Percentiles rank a stretch among this genome's conserved stretches.
phyloP scores from a whole-genome alignment of 2,113 vertebrate genomes.

The Bagarius yarrelli region DNA sequence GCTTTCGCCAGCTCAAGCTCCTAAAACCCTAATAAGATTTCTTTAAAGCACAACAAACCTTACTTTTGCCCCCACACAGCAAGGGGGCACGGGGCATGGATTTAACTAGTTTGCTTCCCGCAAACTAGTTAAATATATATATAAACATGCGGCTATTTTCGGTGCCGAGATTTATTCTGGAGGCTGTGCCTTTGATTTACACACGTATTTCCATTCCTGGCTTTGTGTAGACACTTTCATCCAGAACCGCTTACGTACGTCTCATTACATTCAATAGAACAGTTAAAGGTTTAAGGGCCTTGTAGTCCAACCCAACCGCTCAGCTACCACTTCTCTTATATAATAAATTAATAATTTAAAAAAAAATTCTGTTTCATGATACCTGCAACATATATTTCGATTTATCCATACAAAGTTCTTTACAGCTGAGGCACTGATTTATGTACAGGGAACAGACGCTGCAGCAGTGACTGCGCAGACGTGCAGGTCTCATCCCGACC shows the following conservation, averaged over 20 bases:
- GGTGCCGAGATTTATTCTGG: background rate
- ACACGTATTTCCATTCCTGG: background rate
- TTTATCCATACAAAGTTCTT: too few relatives aligned
- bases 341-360: too few relatives aligned
- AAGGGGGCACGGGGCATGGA: background rate
- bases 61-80: background rate
- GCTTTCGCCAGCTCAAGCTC: slow-evolving; percentile 8
- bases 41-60: slow-evolving; percentile 16
- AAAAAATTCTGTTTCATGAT: too few relatives aligned
- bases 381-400: too few relatives aligned
- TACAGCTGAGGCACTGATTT: background rate
- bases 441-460: background rate
- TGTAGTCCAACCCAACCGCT: too few relatives aligned
- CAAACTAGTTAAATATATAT: background rate
- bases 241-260: too few relatives aligned
- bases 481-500: background rate
- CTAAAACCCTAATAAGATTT: slow-evolving; percentile 34
- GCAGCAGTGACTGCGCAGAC: background rate
- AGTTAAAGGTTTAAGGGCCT: too few relatives aligned
- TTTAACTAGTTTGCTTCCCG: slow-evolving; percentile 8
- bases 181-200: background rate
- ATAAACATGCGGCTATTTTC: background rate
- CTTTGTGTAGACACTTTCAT: too few relatives aligned
- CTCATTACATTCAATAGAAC: too few relatives aligned
- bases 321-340: too few relatives aligned